These are phyloP conservation scores for Callinectes sapidus DNA, from an alignment of 2,888 invertebrate genomes.

Conservation along the genomic window DNA sequence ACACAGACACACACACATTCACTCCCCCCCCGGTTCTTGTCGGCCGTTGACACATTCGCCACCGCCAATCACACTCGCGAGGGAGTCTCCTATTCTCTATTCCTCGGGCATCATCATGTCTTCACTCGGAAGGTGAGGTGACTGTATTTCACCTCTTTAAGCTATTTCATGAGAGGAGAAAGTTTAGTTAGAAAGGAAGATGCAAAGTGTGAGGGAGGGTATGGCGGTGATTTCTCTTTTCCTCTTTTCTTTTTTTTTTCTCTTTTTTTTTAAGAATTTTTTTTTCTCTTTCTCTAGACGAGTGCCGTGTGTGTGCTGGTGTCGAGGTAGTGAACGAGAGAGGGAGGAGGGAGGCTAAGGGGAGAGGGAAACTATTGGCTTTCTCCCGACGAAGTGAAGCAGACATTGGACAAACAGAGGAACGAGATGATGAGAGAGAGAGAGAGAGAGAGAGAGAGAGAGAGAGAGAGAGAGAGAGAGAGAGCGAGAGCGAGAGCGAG, in stretches of 20 bases:
- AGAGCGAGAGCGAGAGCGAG: not conserved
- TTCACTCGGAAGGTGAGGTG: slow-evolving; percentile 62
- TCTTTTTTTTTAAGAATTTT: not conserved
- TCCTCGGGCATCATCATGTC: slow-evolving; percentile 51
- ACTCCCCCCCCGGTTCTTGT: not conserved
- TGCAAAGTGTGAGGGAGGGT: slow-evolving; percentile 50
- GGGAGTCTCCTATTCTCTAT: slow-evolving; percentile 29
- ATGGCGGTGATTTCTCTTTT: slow-evolving; percentile 38
- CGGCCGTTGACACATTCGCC: slow-evolving; percentile 2
- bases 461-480: slow-evolving; percentile 16
- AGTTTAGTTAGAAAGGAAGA: slow-evolving; percentile 67
- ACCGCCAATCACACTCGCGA: slow-evolving; percentile 40
- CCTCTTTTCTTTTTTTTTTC: slow-evolving; percentile 19
- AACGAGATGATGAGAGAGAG: not conserved
- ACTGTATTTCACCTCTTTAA: slow-evolving; percentile 54
- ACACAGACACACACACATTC: not conserved
- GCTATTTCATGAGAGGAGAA: slow-evolving; percentile 67
- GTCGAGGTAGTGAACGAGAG: not conserved
- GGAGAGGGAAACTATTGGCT: not conserved
- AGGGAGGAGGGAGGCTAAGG: not conserved
- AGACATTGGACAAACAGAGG: not conserved
- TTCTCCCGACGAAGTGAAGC: not conserved
- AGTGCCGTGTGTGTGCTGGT: slow-evolving; percentile 36
- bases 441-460: slow-evolving; percentile 6
- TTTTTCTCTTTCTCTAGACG: slow-evolving; percentile 35